Percentiles rank a stretch among this genome's conserved stretches.
phyloP scores from a whole-genome alignment of 2,797 vertebrate genomes.

The Brotogeris chrysoptera region DNA sequence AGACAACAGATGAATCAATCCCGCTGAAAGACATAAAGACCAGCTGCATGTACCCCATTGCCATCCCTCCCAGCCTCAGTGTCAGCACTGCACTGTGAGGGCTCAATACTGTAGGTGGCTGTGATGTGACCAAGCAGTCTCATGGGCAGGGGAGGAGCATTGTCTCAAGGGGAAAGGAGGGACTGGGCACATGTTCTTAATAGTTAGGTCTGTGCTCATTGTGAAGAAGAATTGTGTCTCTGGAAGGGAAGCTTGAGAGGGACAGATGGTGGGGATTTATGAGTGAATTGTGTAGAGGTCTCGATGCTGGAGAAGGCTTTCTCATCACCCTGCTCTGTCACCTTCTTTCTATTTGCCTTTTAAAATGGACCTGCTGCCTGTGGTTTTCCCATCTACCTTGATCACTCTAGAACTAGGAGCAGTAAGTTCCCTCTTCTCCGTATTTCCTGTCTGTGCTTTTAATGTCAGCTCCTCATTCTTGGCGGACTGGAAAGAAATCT shows the following conservation, averaged over 20 bases:
- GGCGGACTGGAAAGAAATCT: background rate
- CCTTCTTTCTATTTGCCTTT: constrained; percentile 26
- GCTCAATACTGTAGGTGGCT: constrained; percentile 73
- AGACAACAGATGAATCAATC: constrained; percentile 76
- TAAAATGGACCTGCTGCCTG: constrained; percentile 75
- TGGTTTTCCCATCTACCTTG: constrained; percentile 72
- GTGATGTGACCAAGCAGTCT: background rate
- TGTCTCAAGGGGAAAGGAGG: background rate
- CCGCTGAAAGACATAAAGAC: constrained; percentile 45
- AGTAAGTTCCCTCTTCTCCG: constrained; percentile 74
- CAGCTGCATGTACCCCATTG: constrained; percentile 73
- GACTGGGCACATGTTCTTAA: background rate
- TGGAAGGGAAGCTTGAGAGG: background rate
- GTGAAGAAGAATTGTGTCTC: background rate
- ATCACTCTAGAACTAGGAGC: constrained; percentile 74
- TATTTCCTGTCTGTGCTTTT: constrained; percentile 71
- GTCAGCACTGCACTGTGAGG: constrained; percentile 74
- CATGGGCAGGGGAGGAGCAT: background rate
- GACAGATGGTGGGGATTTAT: background rate
- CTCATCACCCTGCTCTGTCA: background rate
- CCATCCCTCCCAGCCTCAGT: constrained; percentile 73
- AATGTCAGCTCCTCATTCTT: background rate
- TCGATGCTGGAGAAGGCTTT: background rate
- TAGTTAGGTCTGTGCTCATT: background rate
- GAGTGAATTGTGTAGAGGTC: background rate